Percentiles rank a stretch among this genome's conserved stretches.
phyloP scores from a whole-genome alignment of 2,797 vertebrate genomes.

The Gephyroberyx darwinii region DNA sequence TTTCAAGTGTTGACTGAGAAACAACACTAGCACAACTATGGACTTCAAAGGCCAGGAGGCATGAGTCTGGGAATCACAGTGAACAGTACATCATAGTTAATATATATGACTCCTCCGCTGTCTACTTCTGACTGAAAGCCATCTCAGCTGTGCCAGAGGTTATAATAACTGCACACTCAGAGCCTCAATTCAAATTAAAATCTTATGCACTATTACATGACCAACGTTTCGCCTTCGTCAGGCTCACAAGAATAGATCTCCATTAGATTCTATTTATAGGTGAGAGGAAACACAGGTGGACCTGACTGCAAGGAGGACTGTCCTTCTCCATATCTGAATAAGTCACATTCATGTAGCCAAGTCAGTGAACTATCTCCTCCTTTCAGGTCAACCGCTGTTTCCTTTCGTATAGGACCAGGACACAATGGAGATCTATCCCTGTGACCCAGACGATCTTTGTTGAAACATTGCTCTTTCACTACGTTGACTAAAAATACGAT shows the following conservation, averaged over 20 bases:
- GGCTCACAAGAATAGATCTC: neutral
- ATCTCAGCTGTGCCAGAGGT: neutral
- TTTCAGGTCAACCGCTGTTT: neutral
- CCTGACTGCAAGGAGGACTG: neutral
- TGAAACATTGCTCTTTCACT: neutral
- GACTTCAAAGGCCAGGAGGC: neutral
- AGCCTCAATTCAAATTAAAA: neutral
- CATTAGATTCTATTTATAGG: neutral
- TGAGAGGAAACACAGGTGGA: constrained; percentile 1
- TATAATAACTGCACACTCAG: neutral
- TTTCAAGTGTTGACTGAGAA: neutral
- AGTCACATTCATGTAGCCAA: constrained; percentile 6
- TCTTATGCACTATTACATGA: neutral
- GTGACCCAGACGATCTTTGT: neutral
- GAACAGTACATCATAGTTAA: constrained; percentile 1
- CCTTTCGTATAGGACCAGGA: neutral
- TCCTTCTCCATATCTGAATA: neutral
- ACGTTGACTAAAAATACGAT: neutral
- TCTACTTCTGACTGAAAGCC: neutral
- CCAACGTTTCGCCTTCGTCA: constrained; percentile 1
- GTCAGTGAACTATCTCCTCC: neutral
- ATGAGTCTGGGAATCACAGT: neutral
- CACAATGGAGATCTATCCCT: neutral
- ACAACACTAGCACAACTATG: neutral
- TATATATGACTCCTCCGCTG: neutral